Base-by-base conservation (phyloP, 2,113 vertebrate species). In the Carassius gibelio region DNA sequence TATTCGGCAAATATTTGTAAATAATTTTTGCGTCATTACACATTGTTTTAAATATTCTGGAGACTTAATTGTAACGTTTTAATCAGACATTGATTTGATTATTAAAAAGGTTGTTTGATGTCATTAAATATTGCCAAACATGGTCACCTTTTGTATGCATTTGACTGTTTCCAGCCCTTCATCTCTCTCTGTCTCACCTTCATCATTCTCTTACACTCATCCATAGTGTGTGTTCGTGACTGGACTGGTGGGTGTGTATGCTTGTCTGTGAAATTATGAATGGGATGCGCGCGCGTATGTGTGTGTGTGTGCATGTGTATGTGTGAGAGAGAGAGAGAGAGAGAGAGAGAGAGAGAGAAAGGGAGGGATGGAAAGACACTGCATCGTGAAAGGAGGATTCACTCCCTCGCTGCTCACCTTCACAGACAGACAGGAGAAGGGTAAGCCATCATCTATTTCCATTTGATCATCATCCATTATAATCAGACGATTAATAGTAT, bases 221-320 rank as follows among this genome's bases (percentile, higher is more conserved):
- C 57, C n/a, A 21, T 61, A 61, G 21, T 61, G 6, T 5, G 8
- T 38, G 68, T 71, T 71, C 8, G 36, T 71, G 36, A 71, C 68
- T 71, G 36, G 4, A 4, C 36, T 21, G 36, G 36, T 69, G 71
- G 9, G 45, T 10, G 38, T 19, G 55, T 61, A 55, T 10, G 17
- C 50, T 23, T 75, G 85, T 84, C 81, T 86, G 71, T 79, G 55
- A 80, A 87, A 91, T 92, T 92, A 86, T 94, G 93, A 95, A 93
- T 93, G 93, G 52, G 52, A 2, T 3, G 55, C 2, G 15, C 5
- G 30, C 30, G 30, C 5, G 68, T 10, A 14, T 17, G 14, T 19
- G 34, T 36, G 68, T 74, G 81, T 57, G 8, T 45, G 8, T 45
- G 8, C 0, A 45, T 2, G 42, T 4, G 50, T 19, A 2, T 62